Base-by-base conservation (phyloP, 2,888 invertebrate genomes). In the Maniola hyperantus region DNA sequence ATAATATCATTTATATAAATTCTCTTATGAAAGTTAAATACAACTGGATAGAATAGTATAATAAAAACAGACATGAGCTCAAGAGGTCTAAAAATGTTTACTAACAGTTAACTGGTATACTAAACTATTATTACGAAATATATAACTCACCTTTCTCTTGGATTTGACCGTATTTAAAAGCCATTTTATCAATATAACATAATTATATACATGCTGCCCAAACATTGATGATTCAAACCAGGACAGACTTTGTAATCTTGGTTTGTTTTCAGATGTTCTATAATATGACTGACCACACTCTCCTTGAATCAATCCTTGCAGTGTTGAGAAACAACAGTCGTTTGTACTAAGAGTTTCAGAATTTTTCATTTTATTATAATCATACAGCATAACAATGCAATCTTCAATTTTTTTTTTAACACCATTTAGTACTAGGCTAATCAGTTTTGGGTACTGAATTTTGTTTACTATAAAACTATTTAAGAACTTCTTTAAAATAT, bases 201-300 rank as follows among this genome's bases (percentile, higher is more conserved):
- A 88, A 75, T 87, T 87, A 64, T 80, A 76, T 60, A 85, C 62
- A 74, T 92, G 90, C 74, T 88, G 89, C 44, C 83, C 74, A 68
- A 89, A 84, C 88, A 90, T 89, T 50, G 89, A 89, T 20, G 85
- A 83, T 66, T 80, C 73, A 10, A 90, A 57, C 84, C 86, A 88
- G 36, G 75, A 71, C 18, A 85, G 83, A 65, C 73, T 80, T 63
- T 67, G 71, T 59, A 77, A 67, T 20, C 71, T 62, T 53, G 73
- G 68, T 67, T 68, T 65, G 71, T 73, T 72, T 15, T 48, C 36
- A 63, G 44, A 46, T 65, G 54, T 58, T 44, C 63, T 54, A 46
- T 15, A 39, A 39, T 39, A 54, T 11, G 65, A 64, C 61, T 67
- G 46, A 51, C 75, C 76, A 69, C 71, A 70, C 48, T 85, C 80